Conservation (phyloP, 2,113 vertebrate genomes). For the Porphyrio hochstetteri region DNA sequence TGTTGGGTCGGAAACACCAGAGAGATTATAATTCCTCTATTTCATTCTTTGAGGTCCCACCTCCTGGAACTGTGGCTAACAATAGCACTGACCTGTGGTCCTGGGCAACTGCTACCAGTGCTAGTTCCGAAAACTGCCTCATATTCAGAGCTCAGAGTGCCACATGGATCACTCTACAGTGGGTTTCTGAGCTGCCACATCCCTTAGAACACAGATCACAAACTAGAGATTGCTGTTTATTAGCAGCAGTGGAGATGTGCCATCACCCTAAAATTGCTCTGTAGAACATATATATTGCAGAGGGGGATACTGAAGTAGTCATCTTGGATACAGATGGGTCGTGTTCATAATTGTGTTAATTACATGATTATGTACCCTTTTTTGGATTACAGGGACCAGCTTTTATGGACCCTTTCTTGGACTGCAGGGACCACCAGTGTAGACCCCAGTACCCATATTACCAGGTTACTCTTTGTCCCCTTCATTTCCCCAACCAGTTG, state of each 20-base stretch:
- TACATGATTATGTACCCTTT: not conserved
- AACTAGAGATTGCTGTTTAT: not conserved
- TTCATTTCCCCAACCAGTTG: not conserved
- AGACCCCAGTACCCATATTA: rapidly evolving
- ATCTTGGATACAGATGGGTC: rapidly evolving
- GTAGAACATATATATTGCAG: not conserved
- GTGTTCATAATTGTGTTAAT: not conserved
- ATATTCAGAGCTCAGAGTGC: not conserved
- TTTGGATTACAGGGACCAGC: not conserved
- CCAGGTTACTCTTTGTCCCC: not conserved
- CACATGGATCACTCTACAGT: not conserved
- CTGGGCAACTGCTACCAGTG: not conserved
- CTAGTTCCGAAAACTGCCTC: not conserved
- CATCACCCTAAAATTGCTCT: not conserved
- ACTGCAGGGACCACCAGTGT: not conserved
- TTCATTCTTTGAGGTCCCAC: not conserved
- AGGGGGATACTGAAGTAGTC: not conserved
- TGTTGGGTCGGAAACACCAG: not conserved
- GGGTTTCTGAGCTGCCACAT: not conserved
- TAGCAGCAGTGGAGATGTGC: not conserved
- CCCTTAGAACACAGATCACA: not conserved
- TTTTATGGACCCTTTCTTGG: not conserved
- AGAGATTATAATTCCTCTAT: not conserved
- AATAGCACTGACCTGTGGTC: not conserved
- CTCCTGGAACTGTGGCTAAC: rapidly evolving